phyloP scores from a whole-genome alignment of 2,797 vertebrate species.

The Fundulus diaphanus region DNA sequence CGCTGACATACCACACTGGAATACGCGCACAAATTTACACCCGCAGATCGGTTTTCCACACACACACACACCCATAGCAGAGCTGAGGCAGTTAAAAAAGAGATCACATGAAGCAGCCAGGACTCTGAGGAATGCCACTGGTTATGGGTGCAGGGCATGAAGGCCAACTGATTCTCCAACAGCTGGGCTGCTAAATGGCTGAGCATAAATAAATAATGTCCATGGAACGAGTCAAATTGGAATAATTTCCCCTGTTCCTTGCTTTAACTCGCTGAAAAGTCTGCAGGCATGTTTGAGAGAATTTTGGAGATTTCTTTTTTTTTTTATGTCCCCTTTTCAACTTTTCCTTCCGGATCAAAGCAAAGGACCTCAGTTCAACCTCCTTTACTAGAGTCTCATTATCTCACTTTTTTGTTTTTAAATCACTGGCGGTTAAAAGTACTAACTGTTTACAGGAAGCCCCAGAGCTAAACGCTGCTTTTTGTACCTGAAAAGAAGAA shows the following conservation, averaged over 20 bases:
- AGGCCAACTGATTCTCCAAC: background rate
- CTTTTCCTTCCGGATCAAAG: too few species aligned
- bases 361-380: too few species aligned
- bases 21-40: constrained; percentile 6
- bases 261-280: too few species aligned
- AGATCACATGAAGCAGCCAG: constrained; percentile 41
- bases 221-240: too few species aligned
- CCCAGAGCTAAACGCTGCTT: background rate
- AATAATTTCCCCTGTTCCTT: too few species aligned
- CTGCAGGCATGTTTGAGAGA: too few species aligned
- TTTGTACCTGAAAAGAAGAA: too few species aligned
- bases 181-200: background rate
- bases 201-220: too few species aligned
- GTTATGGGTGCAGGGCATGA: too few species aligned
- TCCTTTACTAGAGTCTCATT: too few species aligned
- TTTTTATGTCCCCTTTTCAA: background rate
- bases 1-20: constrained; percentile 45
- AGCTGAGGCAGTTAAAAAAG: constrained; percentile 33
- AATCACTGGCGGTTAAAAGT: background rate
- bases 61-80: constrained; percentile 14
- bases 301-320: too few species aligned
- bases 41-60: constrained; percentile 29
- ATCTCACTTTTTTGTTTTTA: too few species aligned
- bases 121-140: constrained; percentile 17
- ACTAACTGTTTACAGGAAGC: background rate